Evolutionary conservation across 2,113 vertebrate species (phyloP).

Genomic region (Oryzias javanicus): DNA sequence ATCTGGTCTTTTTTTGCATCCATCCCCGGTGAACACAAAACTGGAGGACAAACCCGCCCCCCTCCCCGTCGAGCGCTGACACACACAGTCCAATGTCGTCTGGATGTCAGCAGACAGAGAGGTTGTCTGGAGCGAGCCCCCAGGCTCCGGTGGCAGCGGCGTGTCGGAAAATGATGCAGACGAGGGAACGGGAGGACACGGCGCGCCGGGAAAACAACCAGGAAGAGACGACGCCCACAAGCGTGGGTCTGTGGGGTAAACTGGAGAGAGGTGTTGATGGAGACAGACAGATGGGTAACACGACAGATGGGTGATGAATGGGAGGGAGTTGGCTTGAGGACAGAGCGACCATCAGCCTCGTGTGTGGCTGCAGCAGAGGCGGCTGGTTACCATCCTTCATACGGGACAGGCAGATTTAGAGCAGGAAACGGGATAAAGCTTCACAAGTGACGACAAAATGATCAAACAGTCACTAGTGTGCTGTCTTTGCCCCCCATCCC

Average conservation of each 20-base stretch:
- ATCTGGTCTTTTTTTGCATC: slow-evolving; percentile 1
- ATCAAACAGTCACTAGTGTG: no score
- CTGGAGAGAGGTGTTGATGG: background rate
- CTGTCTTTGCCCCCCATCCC: no score
- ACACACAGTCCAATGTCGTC: slow-evolving; percentile 48
- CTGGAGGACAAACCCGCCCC: background rate
- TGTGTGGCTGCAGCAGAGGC: slow-evolving; percentile 29
- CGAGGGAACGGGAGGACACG: slow-evolving; percentile 21
- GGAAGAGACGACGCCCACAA: slow-evolving; percentile 21
- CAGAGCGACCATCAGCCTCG: slow-evolving; percentile 25
- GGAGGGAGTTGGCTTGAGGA: slow-evolving; percentile 46
- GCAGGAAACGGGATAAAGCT: background rate
- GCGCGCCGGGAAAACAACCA: slow-evolving; percentile 19
- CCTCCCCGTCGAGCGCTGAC: background rate
- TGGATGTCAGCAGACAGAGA: slow-evolving; percentile 59
- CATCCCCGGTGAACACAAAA: background rate
- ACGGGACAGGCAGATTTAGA: background rate
- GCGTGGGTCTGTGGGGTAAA: slow-evolving; percentile 22
- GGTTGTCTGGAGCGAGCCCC: slow-evolving; percentile 32
- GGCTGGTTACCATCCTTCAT: slow-evolving; percentile 49
- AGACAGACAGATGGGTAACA: slow-evolving; percentile 13
- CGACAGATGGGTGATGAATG: slow-evolving; percentile 13
- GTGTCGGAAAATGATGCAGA: slow-evolving; percentile 4
- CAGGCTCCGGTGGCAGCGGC: slow-evolving; percentile 43
- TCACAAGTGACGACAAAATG: no score